A percentile compares a stretch with the other conserved stretches of the same genome.
phyloP scores from a whole-genome alignment of 1,140 invertebrate genomes.

The Lethrus apterus region DNA sequence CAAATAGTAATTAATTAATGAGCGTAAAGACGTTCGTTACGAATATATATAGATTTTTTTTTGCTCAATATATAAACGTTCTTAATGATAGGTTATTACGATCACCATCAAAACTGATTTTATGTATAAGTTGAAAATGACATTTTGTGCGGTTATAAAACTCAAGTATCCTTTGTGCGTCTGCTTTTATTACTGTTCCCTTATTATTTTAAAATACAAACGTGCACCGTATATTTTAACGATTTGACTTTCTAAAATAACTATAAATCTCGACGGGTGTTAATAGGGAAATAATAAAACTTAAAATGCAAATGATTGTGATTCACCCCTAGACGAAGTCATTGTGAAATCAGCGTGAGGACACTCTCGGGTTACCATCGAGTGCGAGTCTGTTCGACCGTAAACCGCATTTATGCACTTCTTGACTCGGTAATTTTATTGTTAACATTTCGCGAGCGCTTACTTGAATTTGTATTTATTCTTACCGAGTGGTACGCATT shows the following conservation, averaged over 20 bases:
- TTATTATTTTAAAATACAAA: constrained; percentile 10
- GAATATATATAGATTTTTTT: too few species aligned
- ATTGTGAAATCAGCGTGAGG: constrained; percentile 23
- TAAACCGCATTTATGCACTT: constrained; percentile 14
- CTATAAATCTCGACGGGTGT: constrained; percentile 22
- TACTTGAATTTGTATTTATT: not conserved
- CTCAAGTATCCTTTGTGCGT: not conserved
- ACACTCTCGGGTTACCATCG: constrained; percentile 21
- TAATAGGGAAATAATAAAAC: constrained; percentile 24
- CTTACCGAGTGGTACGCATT: not conserved
- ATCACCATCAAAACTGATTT: too few species aligned
- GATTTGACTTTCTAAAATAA: constrained; percentile 21
- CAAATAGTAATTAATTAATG: too few species aligned
- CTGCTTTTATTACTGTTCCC: not conserved
- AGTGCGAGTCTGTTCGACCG: constrained; percentile 18
- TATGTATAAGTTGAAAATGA: not conserved
- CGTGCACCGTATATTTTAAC: too few species aligned
- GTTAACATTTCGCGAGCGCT: not conserved
- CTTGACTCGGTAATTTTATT: constrained; percentile 8
- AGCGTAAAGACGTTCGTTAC: too few species aligned
- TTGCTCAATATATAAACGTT: too few species aligned
- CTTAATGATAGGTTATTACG: too few species aligned
- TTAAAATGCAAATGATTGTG: constrained; percentile 25
- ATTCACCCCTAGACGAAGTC: constrained; percentile 20
- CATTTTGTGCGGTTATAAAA: not conserved